phyloP scores from a whole-genome alignment of 2,113 vertebrate genomes.

The Malaclemys terrapin region DNA sequence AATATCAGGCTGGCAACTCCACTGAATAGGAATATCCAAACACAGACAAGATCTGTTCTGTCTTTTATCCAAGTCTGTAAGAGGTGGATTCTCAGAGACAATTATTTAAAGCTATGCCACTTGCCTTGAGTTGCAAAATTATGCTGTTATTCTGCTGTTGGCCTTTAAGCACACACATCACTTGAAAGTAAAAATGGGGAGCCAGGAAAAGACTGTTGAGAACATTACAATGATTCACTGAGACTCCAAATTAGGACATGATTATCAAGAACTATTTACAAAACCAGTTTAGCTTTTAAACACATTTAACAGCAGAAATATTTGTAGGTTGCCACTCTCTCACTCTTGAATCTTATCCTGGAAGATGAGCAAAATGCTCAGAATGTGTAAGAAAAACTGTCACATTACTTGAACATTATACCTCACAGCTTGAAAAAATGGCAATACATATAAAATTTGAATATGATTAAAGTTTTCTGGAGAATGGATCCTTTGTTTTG shows the following conservation, averaged over 20 bases:
- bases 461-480: constrained; percentile 56
- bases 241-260: background rate
- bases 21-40: constrained; percentile 4
- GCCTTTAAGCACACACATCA: constrained; percentile 15
- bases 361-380: background rate
- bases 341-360: constrained; percentile 44
- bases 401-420: background rate
- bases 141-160: constrained; percentile 9
- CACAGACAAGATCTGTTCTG: background rate
- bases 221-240: background rate
- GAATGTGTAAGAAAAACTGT: background rate
- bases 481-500: constrained; percentile 45
- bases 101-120: constrained; percentile 19
- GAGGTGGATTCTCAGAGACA: background rate
- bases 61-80: background rate
- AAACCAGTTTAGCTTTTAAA: constrained; percentile 32
- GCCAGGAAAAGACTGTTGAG: constrained; percentile 9
- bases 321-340: constrained; percentile 2
- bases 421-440: background rate
- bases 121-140: constrained; percentile 9
- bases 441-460: background rate
- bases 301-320: constrained; percentile 25
- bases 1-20: constrained; percentile 2
- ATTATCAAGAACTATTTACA: background rate
- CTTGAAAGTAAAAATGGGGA: constrained; percentile 27